Percentiles rank a stretch among this genome's conserved stretches.
phyloP scores from a whole-genome alignment of 23 tunicate genomes.

The Phallusia fumigata region DNA sequence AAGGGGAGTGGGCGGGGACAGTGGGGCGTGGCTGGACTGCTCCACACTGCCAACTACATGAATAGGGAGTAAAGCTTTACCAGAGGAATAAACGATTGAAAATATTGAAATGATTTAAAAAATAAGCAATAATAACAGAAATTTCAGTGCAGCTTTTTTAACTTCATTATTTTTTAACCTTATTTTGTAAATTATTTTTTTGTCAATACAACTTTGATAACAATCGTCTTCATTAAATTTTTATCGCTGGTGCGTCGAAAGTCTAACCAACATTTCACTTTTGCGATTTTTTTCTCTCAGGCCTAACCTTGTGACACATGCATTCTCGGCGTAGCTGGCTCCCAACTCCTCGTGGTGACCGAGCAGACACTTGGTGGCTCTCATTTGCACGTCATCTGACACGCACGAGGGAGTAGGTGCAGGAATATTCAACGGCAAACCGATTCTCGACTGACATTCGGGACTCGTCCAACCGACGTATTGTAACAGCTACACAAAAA shows the following conservation, averaged over 20 bases:
- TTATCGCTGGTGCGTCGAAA: too few relatives aligned
- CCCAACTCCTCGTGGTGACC: constrained; percentile 52
- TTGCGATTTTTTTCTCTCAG: too few relatives aligned
- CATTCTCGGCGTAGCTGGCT: constrained; percentile 31
- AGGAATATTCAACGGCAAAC: constrained; percentile 72
- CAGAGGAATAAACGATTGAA: too few relatives aligned
- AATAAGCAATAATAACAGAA: too few relatives aligned
- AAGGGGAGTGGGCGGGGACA: constrained; percentile 37
- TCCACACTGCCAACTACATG: constrained; percentile 41
- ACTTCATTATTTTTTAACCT: too few relatives aligned
- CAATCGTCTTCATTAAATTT: too few relatives aligned
- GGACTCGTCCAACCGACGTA: constrained; percentile 73
- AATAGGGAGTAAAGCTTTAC: too few relatives aligned
- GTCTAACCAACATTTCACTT: too few relatives aligned
- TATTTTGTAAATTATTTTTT: too few relatives aligned
- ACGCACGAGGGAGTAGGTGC: constrained; percentile 37
- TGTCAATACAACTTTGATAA: too few relatives aligned
- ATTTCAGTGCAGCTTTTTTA: too few relatives aligned
- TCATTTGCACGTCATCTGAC: constrained; percentile 31
- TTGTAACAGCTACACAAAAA: constrained; percentile 58
- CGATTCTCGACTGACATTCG: constrained; percentile 70
- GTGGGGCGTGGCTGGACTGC: constrained; percentile 38
- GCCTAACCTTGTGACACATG: constrained; percentile 35
- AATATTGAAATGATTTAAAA: too few relatives aligned
- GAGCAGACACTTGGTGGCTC: constrained; percentile 37